phyloP scores from a whole-genome alignment of 2,113 vertebrate genomes.

The Dromas ardeola region DNA sequence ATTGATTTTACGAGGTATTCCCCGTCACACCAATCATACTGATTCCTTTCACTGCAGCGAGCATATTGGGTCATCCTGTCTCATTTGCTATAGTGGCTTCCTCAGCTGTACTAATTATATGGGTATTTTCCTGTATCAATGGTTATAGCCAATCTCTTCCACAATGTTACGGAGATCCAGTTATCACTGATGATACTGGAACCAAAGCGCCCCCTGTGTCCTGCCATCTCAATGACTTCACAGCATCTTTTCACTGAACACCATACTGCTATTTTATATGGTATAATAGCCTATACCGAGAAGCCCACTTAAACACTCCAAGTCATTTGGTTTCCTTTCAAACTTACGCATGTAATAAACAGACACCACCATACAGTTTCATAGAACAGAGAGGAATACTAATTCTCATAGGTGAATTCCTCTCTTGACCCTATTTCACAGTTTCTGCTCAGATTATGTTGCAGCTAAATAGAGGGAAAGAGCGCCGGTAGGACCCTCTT shows the following conservation, averaged over 20 bases:
- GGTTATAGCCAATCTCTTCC: background rate
- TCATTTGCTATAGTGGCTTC: background rate
- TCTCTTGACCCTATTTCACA: background rate
- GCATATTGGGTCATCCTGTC: background rate
- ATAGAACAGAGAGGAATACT: background rate
- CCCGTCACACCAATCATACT: background rate
- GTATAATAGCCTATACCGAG: background rate
- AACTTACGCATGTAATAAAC: background rate
- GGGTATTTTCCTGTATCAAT: background rate
- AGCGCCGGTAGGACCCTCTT: fast-evolving
- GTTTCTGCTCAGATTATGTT: background rate
- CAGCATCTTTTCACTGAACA: background rate
- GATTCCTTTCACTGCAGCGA: background rate
- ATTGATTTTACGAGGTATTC: background rate
- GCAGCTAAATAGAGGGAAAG: background rate
- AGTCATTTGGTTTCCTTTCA: background rate
- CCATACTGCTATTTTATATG: background rate
- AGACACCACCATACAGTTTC: background rate
- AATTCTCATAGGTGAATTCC: background rate
- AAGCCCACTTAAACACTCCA: background rate
- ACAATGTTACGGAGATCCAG: background rate
- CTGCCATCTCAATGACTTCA: background rate
- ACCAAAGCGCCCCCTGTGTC: background rate
- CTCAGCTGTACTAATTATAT: background rate
- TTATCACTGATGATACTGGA: background rate